phyloP scores from a whole-genome alignment of 2,113 vertebrate species.

The Dasyprocta punctata region DNA sequence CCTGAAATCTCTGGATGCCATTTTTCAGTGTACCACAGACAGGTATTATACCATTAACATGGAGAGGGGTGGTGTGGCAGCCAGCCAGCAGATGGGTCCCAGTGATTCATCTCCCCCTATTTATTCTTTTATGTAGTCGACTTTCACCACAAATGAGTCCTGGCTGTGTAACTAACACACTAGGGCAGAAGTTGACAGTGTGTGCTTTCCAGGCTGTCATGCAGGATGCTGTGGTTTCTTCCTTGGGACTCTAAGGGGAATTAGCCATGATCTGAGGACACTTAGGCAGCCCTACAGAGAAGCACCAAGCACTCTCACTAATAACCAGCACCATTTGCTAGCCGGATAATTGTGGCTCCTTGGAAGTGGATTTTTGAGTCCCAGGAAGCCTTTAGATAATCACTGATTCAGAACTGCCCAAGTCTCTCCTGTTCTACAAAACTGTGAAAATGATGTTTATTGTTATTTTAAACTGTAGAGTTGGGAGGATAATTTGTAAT shows the following conservation, averaged over 20 bases:
- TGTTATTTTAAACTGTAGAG: neutral
- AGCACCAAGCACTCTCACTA: neutral
- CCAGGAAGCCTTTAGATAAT: neutral
- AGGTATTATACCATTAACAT: neutral
- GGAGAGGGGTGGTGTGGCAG: neutral
- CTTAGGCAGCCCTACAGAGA: neutral
- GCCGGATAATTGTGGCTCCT: neutral
- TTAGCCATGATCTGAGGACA: neutral
- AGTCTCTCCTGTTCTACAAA: neutral
- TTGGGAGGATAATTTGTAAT: neutral
- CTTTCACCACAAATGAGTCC: neutral
- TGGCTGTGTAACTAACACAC: neutral
- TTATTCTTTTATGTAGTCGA: neutral
- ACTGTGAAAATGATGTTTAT: neutral
- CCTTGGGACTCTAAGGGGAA: neutral
- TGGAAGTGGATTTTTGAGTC: neutral
- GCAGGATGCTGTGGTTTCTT: neutral
- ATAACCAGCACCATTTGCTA: neutral
- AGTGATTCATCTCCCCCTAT: neutral
- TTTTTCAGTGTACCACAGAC: neutral
- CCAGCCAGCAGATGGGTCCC: neutral
- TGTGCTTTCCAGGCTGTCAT: neutral
- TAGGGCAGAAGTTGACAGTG: neutral
- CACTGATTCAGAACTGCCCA: neutral
- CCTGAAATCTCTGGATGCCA: neutral